Percentiles rank a stretch among this genome's conserved stretches.
Conservation (phyloP, 37 sponge, comb jelly and placozoan genomes). For the Crambe crambe region DNA sequence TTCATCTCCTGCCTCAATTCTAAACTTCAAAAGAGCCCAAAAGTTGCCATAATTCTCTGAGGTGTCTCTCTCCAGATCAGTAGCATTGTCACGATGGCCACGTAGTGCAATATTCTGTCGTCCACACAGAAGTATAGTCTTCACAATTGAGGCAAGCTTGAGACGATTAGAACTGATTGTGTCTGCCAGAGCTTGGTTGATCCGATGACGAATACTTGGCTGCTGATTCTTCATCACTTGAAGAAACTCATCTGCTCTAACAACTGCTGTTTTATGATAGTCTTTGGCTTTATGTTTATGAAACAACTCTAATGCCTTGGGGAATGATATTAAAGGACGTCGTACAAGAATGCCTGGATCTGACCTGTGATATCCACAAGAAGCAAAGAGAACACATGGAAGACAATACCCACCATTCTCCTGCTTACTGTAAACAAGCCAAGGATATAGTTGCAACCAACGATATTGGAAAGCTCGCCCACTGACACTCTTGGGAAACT, state of each 20-base stretch:
- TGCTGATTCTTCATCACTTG: constrained; percentile 32
- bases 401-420: constrained; percentile 58
- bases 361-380: background rate
- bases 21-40: constrained; percentile 22
- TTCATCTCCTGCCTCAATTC: constrained; percentile 33
- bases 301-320: constrained; percentile 20
- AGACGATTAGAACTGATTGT: constrained; percentile 23
- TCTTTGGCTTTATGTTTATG: constrained; percentile 34
- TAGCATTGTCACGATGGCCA: constrained; percentile 27
- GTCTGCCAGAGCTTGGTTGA: background rate
- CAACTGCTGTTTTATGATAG: constrained; percentile 50
- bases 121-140: constrained; percentile 40
- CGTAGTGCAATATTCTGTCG: constrained; percentile 40
- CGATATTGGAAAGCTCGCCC: background rate
- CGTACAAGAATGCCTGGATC: constrained; percentile 42
- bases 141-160: constrained; percentile 40
- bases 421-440: constrained; percentile 32
- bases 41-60: constrained; percentile 17
- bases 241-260: constrained; percentile 19
- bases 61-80: constrained; percentile 17
- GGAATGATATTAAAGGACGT: constrained; percentile 33
- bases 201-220: background rate
- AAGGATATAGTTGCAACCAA: background rate
- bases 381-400: constrained; percentile 48
- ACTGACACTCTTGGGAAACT: background rate